These are phyloP conservation scores for Brachylomia viminalis DNA, from an alignment of 2,888 invertebrate genomes.

Conservation along the genomic window DNA sequence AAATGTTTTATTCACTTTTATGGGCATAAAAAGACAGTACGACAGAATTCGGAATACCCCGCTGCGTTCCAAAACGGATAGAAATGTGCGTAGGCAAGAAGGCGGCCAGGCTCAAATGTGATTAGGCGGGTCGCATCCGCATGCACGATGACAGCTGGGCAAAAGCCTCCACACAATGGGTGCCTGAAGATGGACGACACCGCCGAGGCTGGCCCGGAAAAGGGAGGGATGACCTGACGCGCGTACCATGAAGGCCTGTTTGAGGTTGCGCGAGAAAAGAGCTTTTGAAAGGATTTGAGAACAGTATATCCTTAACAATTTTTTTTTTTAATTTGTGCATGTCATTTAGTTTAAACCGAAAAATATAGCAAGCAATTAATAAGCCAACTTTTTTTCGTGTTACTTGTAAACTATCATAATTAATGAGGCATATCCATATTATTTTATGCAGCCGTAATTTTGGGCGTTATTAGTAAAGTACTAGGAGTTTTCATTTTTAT, in stretches of 20 bases:
- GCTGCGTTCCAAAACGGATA: not conserved
- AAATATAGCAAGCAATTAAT: not conserved
- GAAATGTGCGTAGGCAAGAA: not conserved
- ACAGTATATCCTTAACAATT: too few species aligned
- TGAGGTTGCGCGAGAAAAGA: not conserved
- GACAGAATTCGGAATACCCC: not conserved
- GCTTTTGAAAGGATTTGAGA: not conserved
- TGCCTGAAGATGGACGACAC: not conserved
- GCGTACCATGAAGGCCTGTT: not conserved
- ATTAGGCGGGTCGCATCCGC: not conserved
- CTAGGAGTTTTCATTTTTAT: constrained; percentile 11
- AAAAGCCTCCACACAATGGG: not conserved
- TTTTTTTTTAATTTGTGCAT: not conserved
- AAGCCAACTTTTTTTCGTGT: not conserved
- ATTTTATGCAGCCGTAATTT: constrained; percentile 21
- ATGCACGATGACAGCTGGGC: not conserved
- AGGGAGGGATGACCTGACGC: not conserved
- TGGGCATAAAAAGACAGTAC: not conserved
- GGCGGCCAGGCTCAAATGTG: not conserved
- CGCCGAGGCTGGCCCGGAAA: not conserved
- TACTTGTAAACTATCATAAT: not conserved
- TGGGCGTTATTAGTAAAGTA: constrained; percentile 14
- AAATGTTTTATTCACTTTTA: not conserved
- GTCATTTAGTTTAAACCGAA: not conserved
- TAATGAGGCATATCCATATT: not conserved